Evolutionary conservation across 2,113 vertebrate species (phyloP), one percentile per base, ranked within the genome.

Genomic region (Tragulus kanchil): DNA sequence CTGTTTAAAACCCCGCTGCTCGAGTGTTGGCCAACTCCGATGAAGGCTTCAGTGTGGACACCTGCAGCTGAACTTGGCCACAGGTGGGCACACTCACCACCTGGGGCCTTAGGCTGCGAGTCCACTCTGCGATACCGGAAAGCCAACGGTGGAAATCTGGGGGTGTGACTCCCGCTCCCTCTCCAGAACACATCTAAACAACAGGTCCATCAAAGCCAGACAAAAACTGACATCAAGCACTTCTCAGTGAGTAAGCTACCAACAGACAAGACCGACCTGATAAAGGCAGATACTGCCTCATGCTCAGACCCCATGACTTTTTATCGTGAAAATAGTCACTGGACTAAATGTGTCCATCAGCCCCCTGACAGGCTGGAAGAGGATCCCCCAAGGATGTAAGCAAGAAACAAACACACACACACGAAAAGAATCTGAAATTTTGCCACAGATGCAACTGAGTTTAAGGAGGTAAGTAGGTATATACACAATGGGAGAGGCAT

Each of bases 401-500:
- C 71, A n/a, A 45, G 92, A 23, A 19, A 90, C 23, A 23, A 93
- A 23, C 42, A 90, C 23, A 23, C 17, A 9, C 0, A 59, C 2
- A 79, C 28, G 52, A 1, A 77, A 1, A 13, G 21, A 36, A 36
- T 25, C 21, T 45, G 79, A 82, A 83, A n/a, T 59, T 79, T 19
- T 92, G 85, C 90, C 83, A 86, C 59, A 58, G 67, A 94, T 31
- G 11, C 21, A 45, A 73, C 11, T 73, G 69, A 73, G 45, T 73
- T 73, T 73, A 54, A 96, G 73, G 96, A 93, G 97, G 95, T 95
- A 78, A 93, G 90, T 81, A 88, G 83, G 87, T 97, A 99, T 98
- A 98, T 98, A 98, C 98, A 98, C 89, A 96, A 77, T 0, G 86
- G 92, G 92, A 92, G 67, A 95, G 97, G 97, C 42, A 2, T 89